These are phyloP conservation scores for Rhynchophorus ferrugineus DNA, from an alignment of 1,140 invertebrate species.

Conservation along the genomic window DNA sequence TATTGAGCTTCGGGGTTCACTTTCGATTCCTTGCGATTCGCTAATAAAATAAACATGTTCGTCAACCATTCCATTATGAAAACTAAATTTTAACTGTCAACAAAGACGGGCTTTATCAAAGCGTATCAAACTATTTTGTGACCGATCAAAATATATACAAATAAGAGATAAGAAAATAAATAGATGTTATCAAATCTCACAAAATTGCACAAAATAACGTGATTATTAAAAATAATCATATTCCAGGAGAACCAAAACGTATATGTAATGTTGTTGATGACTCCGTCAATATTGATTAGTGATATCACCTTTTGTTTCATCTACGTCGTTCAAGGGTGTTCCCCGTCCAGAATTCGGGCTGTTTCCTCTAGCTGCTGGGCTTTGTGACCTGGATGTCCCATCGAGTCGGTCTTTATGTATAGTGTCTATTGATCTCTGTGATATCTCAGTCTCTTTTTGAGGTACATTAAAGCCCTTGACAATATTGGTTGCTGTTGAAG, in stretches of 20 bases:
- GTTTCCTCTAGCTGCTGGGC: constrained; percentile 53
- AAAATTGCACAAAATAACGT: no score
- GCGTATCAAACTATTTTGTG: no score
- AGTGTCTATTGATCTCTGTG: not conserved
- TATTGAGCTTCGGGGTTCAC: constrained; percentile 53
- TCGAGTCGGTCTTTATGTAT: constrained; percentile 16
- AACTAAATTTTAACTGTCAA: no score
- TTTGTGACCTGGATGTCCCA: constrained; percentile 50
- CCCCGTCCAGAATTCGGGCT: constrained; percentile 45
- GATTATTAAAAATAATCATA: no score
- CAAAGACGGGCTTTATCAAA: no score
- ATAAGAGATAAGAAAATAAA: no score
- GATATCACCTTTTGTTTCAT: constrained; percentile 35
- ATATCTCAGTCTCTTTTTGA: constrained; percentile 27
- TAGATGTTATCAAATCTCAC: no score
- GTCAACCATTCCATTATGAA: not conserved
- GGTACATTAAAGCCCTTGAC: constrained; percentile 43
- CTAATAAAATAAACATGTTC: not conserved
- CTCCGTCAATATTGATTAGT: no score
- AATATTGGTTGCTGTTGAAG: constrained; percentile 35
- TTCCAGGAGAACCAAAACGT: no score
- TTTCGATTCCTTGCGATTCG: constrained; percentile 46
- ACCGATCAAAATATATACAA: no score
- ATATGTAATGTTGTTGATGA: no score
- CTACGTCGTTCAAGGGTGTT: constrained; percentile 39